These are phyloP conservation scores for Eupithecia centaureata DNA, from an alignment of 2,888 invertebrate species.

Conservation along the genomic window DNA sequence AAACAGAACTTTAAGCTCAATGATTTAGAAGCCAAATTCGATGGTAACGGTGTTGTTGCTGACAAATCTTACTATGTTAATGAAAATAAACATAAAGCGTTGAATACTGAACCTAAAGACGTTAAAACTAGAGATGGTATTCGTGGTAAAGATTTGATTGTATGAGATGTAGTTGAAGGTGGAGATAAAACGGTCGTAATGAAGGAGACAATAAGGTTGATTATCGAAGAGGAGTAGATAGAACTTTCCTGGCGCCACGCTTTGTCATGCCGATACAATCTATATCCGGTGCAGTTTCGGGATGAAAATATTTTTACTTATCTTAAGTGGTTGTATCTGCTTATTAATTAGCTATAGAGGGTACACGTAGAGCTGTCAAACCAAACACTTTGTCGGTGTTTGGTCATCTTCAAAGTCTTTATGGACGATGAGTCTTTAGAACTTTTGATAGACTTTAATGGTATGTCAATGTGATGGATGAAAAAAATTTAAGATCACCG, in stretches of 20 bases:
- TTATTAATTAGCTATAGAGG: constrained; percentile 81
- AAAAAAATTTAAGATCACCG: constrained; percentile 8
- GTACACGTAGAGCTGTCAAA: constrained; percentile 80
- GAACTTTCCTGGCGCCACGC: constrained; percentile 77
- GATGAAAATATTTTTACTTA: constrained; percentile 84
- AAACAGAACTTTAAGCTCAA: constrained; percentile 47
- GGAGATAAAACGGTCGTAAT: constrained; percentile 43
- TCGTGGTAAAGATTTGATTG: constrained; percentile 35
- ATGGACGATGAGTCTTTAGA: constrained; percentile 77
- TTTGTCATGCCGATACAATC: constrained; percentile 83
- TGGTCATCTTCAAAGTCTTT: constrained; percentile 35
- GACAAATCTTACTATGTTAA: constrained; percentile 66
- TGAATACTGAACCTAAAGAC: constrained; percentile 51
- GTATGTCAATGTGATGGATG: constrained; percentile 48
- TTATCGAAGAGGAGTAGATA: constrained; percentile 33
- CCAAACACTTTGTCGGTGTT: constrained; percentile 78
- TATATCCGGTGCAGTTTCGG: constrained; percentile 83
- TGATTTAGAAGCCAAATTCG: constrained; percentile 38
- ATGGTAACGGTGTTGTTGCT: constrained; percentile 50
- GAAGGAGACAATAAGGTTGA: constrained; percentile 35
- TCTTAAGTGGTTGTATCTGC: constrained; percentile 84
- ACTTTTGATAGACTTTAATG: constrained; percentile 55
- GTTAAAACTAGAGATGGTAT: constrained; percentile 46
- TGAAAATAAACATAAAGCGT: constrained; percentile 47
- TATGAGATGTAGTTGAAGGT: constrained; percentile 43